Evolutionary conservation across 1,140 invertebrate genomes (phyloP), one percentile per base, ranked within the genome.

Genomic region (Babylonia areolata): DNA sequence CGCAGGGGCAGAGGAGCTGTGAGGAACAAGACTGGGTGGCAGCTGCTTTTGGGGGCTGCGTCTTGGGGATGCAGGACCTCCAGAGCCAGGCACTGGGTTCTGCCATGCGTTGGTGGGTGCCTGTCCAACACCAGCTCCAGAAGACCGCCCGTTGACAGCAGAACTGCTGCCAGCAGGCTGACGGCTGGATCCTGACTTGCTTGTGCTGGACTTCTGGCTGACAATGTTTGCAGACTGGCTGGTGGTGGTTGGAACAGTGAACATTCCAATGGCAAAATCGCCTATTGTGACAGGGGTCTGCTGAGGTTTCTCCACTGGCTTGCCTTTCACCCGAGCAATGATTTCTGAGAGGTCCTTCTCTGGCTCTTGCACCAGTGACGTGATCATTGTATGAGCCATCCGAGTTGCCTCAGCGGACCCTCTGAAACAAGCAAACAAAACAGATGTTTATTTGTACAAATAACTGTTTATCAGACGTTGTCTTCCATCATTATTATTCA

Each of bases 341-440:
- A 98, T 96, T 93, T 97, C 97, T 87, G 96, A 94, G 88, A 99
- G 96, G 93, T 99, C 98, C 12, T 97, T 97, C 86, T 99, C 98
- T 9, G 98, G 97, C 95, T 99, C 98, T 94, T 98, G 97, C 87
- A 98, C 97, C 79, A 99, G 95, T 28, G 97, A 96, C 69, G 96
- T 96, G 86, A 99, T 99, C 83, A 99, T 95, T 85, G 95, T 95
- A 91, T 98, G 96, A 78, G 98, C 98, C 93, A 98, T 97, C 93
- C 97, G 97, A 3, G 97, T 98, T 0, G 97, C 97, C 88, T 99
- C 98, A 31, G 96, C 95, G n/a, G 97, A 96, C 78, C 98, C 98
- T 94, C 97, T 97, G 93, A 75, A 75, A 75, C 31, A 9, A 75
- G 31, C n/a, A n/a, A n/a, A n/a, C n/a, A n/a, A n/a, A n/a, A n/a